Base-by-base conservation (phyloP, 2,888 invertebrate species). In the Candidula unifasciata region DNA sequence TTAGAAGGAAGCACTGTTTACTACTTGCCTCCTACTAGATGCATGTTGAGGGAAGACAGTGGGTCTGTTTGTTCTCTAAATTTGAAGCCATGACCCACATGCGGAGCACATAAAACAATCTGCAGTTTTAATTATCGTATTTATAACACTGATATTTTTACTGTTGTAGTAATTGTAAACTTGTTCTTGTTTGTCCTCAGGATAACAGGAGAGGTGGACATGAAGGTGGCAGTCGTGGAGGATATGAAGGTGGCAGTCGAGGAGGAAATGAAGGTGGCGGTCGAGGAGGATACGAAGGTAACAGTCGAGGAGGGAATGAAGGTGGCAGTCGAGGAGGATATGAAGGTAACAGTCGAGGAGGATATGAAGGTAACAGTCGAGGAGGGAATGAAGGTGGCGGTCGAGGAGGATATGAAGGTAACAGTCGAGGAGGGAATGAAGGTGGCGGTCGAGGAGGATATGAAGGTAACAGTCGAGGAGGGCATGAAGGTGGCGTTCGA, bases 171-270 rank as follows among this genome's bases (percentile, higher is more conserved):
- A 24, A 13, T n/a, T n/a, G n/a, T 60, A 24, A 16, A 37, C 35
- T 73, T 37, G 21, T 60, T 10, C 24, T 44, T 44, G 16, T 77
- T 35, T 64, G 6, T 10, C 76, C 16, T 21, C 71, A 82, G 74
- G 82, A 82, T 27, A 74, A 76, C n/a, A 76, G 82, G 33, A 44
- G 82, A 76, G 82, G 82, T 76, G 82, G 82, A 66, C 76, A 76
- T 68, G 76, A 82, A 24, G 68, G 76, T 52, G 76, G 76, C 44
- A 66, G 76, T 30, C 37, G 82, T 33, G 57, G 66, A 21, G 52
- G n/a, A n/a, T n/a, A n/a, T n/a, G n/a, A 82, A 64, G 82, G 76
- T 27, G 64, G 68, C n/a, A 76, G 82, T 33, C 44, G 82, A 76
- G 82, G 82, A 66, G 82, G 82, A 66, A 66, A 76, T 68, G 76